Evolutionary conservation across 2,888 invertebrate genomes (phyloP).

Genomic region (Acleris emargana): DNA sequence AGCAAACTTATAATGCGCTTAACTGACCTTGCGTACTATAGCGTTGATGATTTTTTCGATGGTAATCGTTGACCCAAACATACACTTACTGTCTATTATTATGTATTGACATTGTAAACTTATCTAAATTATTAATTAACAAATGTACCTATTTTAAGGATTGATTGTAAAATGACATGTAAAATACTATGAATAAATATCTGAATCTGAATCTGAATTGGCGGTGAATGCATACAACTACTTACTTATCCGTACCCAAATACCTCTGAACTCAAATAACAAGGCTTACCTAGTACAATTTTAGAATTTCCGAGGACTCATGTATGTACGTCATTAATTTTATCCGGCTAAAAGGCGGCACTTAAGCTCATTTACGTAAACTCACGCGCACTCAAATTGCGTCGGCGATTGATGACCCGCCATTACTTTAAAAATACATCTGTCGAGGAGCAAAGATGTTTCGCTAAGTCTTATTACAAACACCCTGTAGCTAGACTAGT

Average conservation of each 20-base stretch:
- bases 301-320: slow-evolving; percentile 12
- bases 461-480: slow-evolving; percentile 1
- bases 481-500: not conserved
- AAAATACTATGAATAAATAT: too few species aligned
- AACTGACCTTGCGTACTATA: too few species aligned
- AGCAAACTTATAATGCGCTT: too few species aligned
- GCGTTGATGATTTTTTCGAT: too few species aligned
- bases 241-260: not conserved
- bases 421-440: slow-evolving; percentile 34
- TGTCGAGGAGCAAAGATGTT: slow-evolving; percentile 9
- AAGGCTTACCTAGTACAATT: slow-evolving; percentile 4
- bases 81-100: too few species aligned
- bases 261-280: not conserved
- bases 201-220: too few species aligned
- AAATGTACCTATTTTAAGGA: too few species aligned
- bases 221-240: not conserved
- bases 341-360: slow-evolving; percentile 26
- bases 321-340: slow-evolving; percentile 31
- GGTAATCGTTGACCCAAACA: too few species aligned
- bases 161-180: too few species aligned
- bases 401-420: slow-evolving; percentile 27
- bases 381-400: slow-evolving; percentile 32
- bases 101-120: too few species aligned
- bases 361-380: slow-evolving; percentile 33
- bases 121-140: too few species aligned